Base-by-base conservation (phyloP, 2,888 invertebrate genomes). In the Muschampia plurimacula region DNA sequence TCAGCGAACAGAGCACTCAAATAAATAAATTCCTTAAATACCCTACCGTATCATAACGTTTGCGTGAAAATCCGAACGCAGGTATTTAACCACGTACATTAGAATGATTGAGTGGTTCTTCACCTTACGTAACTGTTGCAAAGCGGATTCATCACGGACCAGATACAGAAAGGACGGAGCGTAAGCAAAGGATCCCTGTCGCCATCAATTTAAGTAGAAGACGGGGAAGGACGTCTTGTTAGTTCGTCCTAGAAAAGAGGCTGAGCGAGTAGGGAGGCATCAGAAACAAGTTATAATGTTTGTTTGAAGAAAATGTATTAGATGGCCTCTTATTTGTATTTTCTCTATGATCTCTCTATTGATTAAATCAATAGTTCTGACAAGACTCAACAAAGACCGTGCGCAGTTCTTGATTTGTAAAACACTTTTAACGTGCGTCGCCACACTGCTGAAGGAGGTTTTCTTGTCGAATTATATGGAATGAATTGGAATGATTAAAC, bases 61-160 rank as follows among this genome's bases (percentile, higher is more conserved):
- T 32, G 65, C 65, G 65, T 65, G 49, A 65, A 36, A 28, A 13
- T 49, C 49, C 13, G n/a, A 22, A 36, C 22, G 39, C 10, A 41
- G 39, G n/a, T 52, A 52, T 52, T 52, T 15, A 41, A 41, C 41
- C 41, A 9, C 41, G 41, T 41, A 41, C n/a, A 52, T 46, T 13
- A 65, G 65, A 65, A 49, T 49, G 28, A 49, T 22, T 49, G 46
- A 28, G 12, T 49, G 65, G 65, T 22, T 49, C 49, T 65, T 65
- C 32, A 65, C 65, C 65, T 65, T 65, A 49, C 49, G 65, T 32
- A 65, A 65, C 65, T 28, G 28, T 28, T 57, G 15, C 28, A 28
- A 52, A 7, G 15, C 49, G 49, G 49, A n/a, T 46, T 46, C 46
- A 13, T 46, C 46, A 46, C 46, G 46, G 4, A 46, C 9, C 13